Evolutionary conservation across 1,140 invertebrate species (phyloP), one percentile per base, ranked within the genome.

Genomic region (Macrobrachium rosenbergii): DNA sequence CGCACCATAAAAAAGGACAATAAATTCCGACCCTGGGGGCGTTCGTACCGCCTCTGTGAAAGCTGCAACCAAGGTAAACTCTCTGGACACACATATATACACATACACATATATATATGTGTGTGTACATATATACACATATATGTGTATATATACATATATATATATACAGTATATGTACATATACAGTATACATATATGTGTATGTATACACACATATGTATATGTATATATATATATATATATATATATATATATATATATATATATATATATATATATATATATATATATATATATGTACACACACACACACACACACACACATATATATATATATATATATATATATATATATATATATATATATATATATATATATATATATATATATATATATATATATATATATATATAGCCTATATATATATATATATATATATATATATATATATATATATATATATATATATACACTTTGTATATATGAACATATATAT

Each of bases 241-340:
- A n/a, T 69, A 69, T 69, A 69, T 69, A 69, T 69, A 69, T 69
- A 69, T 69, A 69, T 69, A 69, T 69, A 69, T 69, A 69, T 69
- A n/a, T 69, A n/a, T n/a, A n/a, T 69, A n/a, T 69, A n/a, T 69
- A n/a, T n/a, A n/a, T 69, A n/a, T 69, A n/a, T 19, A n/a, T 69
- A n/a, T 69, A n/a, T n/a, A n/a, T 69, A n/a, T 69, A n/a, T 19
- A n/a, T 69, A n/a, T 69, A n/a, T n/a, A n/a, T 69, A n/a, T 69
- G 7, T 69, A n/a, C 11, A n/a, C 19, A n/a, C 28, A n/a, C 28
- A n/a, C 10, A n/a, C 28, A n/a, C 28, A n/a, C 19, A n/a, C 28
- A n/a, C 28, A n/a, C 28, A 28, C 28, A n/a, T 7, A n/a, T n/a
- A 28, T n/a, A n/a, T 7, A n/a, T n/a, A 12, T 7, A 69, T n/a